Evolutionary conservation across 2,888 invertebrate species (phyloP).

Genomic region (Agapostemon virescens): DNA sequence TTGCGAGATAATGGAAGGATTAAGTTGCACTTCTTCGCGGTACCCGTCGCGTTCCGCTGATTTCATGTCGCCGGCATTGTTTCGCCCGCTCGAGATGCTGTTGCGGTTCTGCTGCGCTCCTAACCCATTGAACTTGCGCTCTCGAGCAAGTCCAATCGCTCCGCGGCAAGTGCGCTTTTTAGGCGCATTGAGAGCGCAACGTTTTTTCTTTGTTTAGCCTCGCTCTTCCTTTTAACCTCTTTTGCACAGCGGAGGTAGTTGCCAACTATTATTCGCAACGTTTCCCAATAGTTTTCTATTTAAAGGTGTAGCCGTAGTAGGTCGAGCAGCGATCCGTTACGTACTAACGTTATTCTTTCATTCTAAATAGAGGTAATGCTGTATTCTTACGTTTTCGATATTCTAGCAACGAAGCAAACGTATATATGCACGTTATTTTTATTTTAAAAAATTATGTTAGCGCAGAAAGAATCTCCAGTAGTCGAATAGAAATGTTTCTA

Average conservation of each 20-base stretch:
- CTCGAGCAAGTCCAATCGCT: slow-evolving; percentile 1
- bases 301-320: not conserved
- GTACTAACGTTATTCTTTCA: no score
- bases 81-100: not conserved
- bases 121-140: slow-evolving; percentile 12
- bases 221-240: not conserved
- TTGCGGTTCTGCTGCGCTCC: not conserved
- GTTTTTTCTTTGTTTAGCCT: not conserved
- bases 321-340: not conserved
- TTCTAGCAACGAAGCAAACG: not conserved
- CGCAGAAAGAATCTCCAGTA: not conserved
- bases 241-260: not conserved
- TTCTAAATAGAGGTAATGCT: no score
- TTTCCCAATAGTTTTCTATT: not conserved
- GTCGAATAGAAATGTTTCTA: not conserved
- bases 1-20: slow-evolving; percentile 39
- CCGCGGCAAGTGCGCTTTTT: not conserved
- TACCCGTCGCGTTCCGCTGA: slow-evolving; percentile 5
- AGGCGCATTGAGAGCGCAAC: not conserved
- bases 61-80: slow-evolving; percentile 4
- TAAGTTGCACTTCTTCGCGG: slow-evolving; percentile 18
- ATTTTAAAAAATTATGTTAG: not conserved
- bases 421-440: not conserved
- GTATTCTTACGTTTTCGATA: not conserved
- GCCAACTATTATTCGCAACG: not conserved